Conservation (phyloP, 2,113 vertebrate species). For the Cettia cetti region DNA sequence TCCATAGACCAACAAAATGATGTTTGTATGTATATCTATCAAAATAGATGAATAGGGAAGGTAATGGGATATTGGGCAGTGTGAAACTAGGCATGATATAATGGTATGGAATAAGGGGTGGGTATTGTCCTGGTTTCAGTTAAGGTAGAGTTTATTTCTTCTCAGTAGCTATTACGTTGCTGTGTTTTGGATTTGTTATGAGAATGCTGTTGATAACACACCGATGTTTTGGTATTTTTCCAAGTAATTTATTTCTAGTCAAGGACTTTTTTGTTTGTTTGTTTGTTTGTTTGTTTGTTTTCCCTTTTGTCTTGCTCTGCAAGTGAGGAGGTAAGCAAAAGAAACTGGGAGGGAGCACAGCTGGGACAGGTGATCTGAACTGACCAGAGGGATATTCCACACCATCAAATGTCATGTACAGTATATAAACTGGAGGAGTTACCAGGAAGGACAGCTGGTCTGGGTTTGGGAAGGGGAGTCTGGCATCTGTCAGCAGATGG, state of each 20-base stretch:
- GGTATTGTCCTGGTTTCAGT: not conserved
- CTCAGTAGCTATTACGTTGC: not conserved
- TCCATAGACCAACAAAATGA: not conserved
- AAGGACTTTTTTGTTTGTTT: not conserved
- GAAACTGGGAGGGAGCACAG: not conserved
- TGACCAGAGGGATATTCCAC: not conserved
- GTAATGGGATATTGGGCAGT: too few relatives aligned
- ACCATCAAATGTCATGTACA: not conserved
- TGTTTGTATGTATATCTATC: not conserved
- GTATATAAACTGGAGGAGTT: not conserved
- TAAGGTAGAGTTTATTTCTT: not conserved
- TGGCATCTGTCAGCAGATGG: accelerated
- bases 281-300: too few relatives aligned
- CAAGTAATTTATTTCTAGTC: not conserved
- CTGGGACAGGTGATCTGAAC: not conserved
- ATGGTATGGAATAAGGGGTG: not conserved
- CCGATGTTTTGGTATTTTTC: not conserved
- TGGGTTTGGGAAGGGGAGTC: accelerated
- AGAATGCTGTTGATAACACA: not conserved
- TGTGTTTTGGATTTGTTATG: not conserved
- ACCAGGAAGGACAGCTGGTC: not conserved
- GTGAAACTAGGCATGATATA: not conserved
- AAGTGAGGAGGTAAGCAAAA: not conserved
- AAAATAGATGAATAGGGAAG: not conserved
- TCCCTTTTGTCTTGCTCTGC: not conserved